Conservation (phyloP, 2,113 vertebrate genomes). For the Oryzias javanicus region DNA sequence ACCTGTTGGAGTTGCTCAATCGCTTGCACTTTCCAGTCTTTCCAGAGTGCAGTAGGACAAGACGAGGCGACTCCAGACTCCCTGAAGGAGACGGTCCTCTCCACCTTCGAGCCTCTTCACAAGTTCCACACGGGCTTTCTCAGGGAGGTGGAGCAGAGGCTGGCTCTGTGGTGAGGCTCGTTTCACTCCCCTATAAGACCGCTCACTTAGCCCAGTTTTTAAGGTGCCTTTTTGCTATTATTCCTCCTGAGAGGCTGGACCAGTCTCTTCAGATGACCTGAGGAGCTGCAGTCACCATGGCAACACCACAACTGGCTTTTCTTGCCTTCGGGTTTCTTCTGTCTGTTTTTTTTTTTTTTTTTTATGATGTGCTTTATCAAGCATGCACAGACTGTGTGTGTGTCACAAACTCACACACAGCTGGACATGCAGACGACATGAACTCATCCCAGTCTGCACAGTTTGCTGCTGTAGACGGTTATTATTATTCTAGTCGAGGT, state of each 20-base stretch:
- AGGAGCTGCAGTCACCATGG: slow-evolving; percentile 61
- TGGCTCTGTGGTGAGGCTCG: slow-evolving; percentile 89
- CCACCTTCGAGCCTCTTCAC: slow-evolving; percentile 92
- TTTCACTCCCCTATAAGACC: not conserved
- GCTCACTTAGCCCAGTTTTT: not conserved
- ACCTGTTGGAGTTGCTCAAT: not conserved
- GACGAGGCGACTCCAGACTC: slow-evolving; percentile 88
- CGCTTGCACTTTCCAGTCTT: slow-evolving; percentile 76
- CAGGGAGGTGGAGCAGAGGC: slow-evolving; percentile 94
- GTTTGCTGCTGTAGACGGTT: slow-evolving; percentile 5
- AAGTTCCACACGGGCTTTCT: slow-evolving; percentile 95
- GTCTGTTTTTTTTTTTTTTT: slow-evolving; percentile 54
- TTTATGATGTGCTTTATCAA: slow-evolving; percentile 52
- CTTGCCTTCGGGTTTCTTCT: slow-evolving; percentile 52
- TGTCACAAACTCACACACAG: not conserved
- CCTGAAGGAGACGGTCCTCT: slow-evolving; percentile 85
- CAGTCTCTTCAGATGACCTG: slow-evolving; percentile 45
- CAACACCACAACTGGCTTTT: slow-evolving; percentile 52
- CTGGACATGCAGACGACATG: slow-evolving; percentile 1
- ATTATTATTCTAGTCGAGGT: slow-evolving; percentile 19
- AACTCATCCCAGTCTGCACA: slow-evolving; percentile 20
- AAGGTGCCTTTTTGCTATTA: slow-evolving; percentile 16
- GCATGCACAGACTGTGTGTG: slow-evolving; percentile 10
- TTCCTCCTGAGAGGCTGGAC: slow-evolving; percentile 31
- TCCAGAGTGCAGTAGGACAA: slow-evolving; percentile 84